Base-by-base conservation (phyloP, 2,113 vertebrate genomes). In the Rhinolophus ferrumequinum region DNA sequence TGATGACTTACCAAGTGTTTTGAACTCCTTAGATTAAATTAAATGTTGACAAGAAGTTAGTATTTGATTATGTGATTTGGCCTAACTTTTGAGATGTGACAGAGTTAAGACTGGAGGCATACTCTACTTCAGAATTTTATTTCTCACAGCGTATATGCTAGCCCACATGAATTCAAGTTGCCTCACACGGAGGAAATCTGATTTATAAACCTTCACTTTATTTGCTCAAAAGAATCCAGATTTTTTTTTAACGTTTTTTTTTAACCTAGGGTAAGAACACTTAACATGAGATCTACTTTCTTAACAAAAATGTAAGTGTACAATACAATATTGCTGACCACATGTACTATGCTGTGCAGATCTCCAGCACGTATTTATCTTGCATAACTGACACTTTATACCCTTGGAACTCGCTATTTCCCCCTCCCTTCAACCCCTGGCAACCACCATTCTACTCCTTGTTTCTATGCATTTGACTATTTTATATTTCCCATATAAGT, bases 1-100 rank as follows among this genome's bases (percentile, higher is more conserved):
- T 94, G 67, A 73, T 93, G 72, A 47, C n/a, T 95, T 87, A 72
- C 38, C 33, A 73, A 95, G 16, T 85, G 35, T 66, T 94, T 66
- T 67, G 47, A 76, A n/a, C 24, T 90, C 54, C 33, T 95, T 47
- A 85, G 47, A n/a, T 76, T 85, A 93, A 96, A 73, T 73, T 70
- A 90, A 90, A 70, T 88, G 56, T 47, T 70, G 60, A 72, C 33
- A 50, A 54, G 28, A 38, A 88, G 18, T 56, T 47, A n/a, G 5
- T 67, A 28, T 66, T 77, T 73, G 72, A 56, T 93, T 41, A 62
- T 47, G 26, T 62, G 33, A 77, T 33, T 54, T 47, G 18, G 11
- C 1, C 33, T 82, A 15, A 84, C n/a, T 64, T 94, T 69, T 77
- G 64, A 75, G 28, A 50, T 33, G 3, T 69, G 41, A 26, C 18